Evolutionary conservation across 2,888 invertebrate genomes (phyloP).

Genomic region (Stenchaetothrips biformis): DNA sequence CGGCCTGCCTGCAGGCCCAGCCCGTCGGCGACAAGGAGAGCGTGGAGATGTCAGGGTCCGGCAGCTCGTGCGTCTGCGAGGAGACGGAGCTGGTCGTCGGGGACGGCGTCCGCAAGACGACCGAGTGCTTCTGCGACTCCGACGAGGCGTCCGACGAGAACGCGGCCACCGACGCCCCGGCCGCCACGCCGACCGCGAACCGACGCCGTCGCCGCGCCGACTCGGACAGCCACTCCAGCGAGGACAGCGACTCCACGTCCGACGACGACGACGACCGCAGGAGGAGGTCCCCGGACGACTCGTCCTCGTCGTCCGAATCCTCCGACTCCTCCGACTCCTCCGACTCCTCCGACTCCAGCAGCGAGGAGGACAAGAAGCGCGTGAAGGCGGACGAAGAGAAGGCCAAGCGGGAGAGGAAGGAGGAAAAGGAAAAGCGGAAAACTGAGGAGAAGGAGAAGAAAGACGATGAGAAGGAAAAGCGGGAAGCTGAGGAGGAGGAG

Average conservation of each 20-base stretch:
- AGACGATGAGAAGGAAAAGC: neutral
- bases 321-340: neutral
- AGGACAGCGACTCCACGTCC: neutral
- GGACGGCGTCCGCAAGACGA: neutral
- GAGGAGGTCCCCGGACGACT: neutral
- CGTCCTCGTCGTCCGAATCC: neutral
- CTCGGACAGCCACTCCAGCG: neutral
- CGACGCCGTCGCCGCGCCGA: neutral
- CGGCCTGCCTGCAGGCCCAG: slow-evolving; percentile 9
- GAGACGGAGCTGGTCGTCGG: neutral
- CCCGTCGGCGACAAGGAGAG: neutral
- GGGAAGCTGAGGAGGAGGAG: neutral
- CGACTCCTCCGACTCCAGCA: neutral
- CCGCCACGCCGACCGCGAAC: neutral
- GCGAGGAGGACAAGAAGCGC: neutral
- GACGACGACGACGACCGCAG: neutral
- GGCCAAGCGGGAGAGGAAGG: neutral
- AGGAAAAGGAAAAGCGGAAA: neutral
- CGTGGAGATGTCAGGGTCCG: neutral
- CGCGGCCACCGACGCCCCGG: neutral
- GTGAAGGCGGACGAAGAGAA: neutral
- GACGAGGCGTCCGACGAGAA: neutral
- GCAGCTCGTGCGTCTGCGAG: neutral
- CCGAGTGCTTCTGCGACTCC: neutral
- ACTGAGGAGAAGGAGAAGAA: neutral